Evolutionary conservation across 2,797 vertebrate species (phyloP).

Genomic region (Helarctos malayanus): DNA sequence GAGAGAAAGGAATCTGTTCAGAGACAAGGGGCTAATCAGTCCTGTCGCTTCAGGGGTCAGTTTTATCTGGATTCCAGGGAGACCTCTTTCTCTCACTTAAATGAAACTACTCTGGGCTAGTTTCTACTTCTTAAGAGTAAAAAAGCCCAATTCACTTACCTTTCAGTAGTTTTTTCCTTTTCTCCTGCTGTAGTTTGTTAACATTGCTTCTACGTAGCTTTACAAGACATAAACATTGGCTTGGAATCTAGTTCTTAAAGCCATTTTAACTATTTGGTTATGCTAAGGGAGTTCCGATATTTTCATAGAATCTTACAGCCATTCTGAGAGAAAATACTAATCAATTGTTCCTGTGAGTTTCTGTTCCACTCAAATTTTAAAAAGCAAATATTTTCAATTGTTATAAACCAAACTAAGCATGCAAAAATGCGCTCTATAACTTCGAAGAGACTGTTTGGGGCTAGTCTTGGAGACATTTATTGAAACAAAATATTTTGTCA

Average conservation of each 20-base stretch:
- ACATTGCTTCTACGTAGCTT: slow-evolving; percentile 50
- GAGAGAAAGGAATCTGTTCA: neutral
- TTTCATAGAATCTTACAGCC: slow-evolving; percentile 66
- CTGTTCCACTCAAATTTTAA: slow-evolving; percentile 57
- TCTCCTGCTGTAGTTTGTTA: slow-evolving; percentile 43
- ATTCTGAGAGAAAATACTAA: slow-evolving; percentile 44
- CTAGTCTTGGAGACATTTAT: neutral
- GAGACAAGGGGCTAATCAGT: neutral
- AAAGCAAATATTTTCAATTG: slow-evolving; percentile 61
- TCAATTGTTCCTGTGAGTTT: slow-evolving; percentile 70
- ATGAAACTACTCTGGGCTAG: neutral
- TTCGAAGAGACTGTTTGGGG: neutral
- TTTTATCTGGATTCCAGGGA: neutral
- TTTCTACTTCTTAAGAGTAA: slow-evolving; percentile 14
- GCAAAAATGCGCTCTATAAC: neutral
- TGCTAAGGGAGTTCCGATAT: slow-evolving; percentile 26
- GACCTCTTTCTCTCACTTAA: neutral
- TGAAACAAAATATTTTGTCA: slow-evolving; percentile 12
- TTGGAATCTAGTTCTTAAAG: slow-evolving; percentile 74
- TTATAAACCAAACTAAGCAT: neutral
- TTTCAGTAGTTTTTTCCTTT: slow-evolving; percentile 57
- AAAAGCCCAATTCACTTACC: neutral
- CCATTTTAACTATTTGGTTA: slow-evolving; percentile 67
- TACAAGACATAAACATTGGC: slow-evolving; percentile 51
- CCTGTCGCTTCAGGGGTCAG: neutral